Evolutionary conservation across 2,113 vertebrate genomes (phyloP).

Genomic region (Pomatorhinus ruficollis): DNA sequence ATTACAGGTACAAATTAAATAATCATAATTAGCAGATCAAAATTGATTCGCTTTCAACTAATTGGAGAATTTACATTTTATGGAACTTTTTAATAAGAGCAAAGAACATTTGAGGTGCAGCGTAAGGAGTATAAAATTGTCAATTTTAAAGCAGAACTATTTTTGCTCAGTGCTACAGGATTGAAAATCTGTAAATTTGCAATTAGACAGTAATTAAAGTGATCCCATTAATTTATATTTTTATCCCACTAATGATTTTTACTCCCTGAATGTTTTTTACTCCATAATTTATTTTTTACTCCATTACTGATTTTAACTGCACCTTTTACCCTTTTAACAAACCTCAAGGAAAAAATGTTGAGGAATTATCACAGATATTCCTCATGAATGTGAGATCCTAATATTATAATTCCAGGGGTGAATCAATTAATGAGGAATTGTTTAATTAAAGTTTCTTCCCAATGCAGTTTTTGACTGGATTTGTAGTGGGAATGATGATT

Average conservation of each 20-base stretch:
- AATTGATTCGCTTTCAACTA: not conserved
- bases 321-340: not conserved
- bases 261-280: not conserved
- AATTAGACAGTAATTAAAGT: not conserved
- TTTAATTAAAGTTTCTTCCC: not conserved
- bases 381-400: not conserved
- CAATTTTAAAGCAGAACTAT: not conserved
- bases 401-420: not conserved
- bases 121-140: not conserved
- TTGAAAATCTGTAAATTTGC: not conserved
- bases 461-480: not conserved
- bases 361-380: not conserved
- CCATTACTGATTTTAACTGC: not conserved
- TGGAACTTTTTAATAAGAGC: not conserved
- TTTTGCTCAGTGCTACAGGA: not conserved
- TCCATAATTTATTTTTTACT: not conserved
- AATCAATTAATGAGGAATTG: not conserved
- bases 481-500: not conserved
- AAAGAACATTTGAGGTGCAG: not conserved
- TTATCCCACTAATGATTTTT: not conserved
- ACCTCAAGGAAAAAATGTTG: not conserved
- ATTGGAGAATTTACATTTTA: not conserved
- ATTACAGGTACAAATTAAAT: not conserved
- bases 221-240: not conserved
- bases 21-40: rapidly evolving